Base-by-base conservation (phyloP, 2,888 invertebrate genomes). In the Trachelus stipa region DNA sequence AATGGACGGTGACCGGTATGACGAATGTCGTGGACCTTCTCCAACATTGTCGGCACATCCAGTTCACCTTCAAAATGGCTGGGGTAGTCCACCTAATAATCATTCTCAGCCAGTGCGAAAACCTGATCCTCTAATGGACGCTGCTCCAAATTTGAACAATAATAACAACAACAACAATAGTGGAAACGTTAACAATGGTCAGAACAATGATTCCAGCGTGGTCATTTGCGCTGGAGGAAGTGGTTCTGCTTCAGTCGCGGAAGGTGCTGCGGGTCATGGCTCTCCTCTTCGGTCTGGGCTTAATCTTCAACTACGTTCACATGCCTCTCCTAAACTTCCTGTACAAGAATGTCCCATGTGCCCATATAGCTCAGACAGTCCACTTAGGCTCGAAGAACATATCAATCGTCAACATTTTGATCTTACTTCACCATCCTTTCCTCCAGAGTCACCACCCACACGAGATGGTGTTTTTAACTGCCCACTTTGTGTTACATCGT, bases 361-460 rank as follows among this genome's bases (percentile, higher is more conserved):
- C 91, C 95, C 95, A 86, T 96, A 95, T 88, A 94, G 93, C 80
- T 96, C 96, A 88, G 94, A 94, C 89, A 95, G 95, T 91, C 95
- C 96, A 1, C 92, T 93, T 81, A 94, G 95, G 87, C 92, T 97
- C 82, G 96, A 97, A 88, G 96, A 96, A 90, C 97, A 97, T 91
- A 95, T 97, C 88, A 97, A 97, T 91, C 93, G 96, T 76, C 95
- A 95, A 82, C 97, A 97, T 91, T 96, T 97, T 92, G 96, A 96
- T 91, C 92, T 96, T 71, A 96, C 95, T 11, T 96, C 96, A 73
- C 96, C 96, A 15, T 95, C 95, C 80, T 91, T 95, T 81, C 90
- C 89, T 76, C 88, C 90, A n/a, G 91, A 90, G 77, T 88, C 90
- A 23, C 88, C 90, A 79, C 87, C 89, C n/a, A 84, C 88, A 12